phyloP scores from a whole-genome alignment of 2,888 invertebrate species.

The Luperina nickerlii region DNA sequence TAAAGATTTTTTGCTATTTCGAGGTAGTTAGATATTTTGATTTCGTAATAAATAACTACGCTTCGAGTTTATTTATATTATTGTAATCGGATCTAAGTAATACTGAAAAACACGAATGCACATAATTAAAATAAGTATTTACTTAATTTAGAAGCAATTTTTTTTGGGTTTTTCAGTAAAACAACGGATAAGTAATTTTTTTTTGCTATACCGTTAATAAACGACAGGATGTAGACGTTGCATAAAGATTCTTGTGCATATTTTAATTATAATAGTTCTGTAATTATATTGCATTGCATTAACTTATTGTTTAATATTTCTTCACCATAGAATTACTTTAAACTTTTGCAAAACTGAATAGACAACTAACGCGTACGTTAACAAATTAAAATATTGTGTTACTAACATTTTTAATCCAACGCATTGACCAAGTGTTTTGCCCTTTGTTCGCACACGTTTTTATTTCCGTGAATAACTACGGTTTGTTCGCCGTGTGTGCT shows the following conservation, averaged over 20 bases:
- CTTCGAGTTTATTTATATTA: neutral
- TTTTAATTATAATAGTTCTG: neutral
- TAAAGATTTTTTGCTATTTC: neutral
- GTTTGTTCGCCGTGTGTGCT: no score
- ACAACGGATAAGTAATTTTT: constrained; percentile 17
- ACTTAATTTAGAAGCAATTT: neutral
- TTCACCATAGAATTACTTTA: neutral
- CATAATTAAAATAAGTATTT: neutral
- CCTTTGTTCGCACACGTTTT: neutral
- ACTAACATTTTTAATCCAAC: neutral
- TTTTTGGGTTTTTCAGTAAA: neutral
- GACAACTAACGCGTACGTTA: no score
- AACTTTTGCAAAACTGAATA: neutral
- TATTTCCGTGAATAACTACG: neutral
- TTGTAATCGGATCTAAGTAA: neutral
- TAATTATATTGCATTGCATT: neutral
- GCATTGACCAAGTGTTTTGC: neutral
- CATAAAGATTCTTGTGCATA: constrained; percentile 31
- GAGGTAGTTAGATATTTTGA: neutral
- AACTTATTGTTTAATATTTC: neutral
- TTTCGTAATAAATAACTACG: neutral
- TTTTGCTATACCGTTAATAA: constrained; percentile 38
- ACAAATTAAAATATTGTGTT: neutral
- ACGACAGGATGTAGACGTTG: constrained; percentile 37
- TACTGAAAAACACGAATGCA: neutral